These are phyloP conservation scores for Axea sp. DNA, from an alignment of 2,888 invertebrate genomes.

Conservation along the genomic window DNA sequence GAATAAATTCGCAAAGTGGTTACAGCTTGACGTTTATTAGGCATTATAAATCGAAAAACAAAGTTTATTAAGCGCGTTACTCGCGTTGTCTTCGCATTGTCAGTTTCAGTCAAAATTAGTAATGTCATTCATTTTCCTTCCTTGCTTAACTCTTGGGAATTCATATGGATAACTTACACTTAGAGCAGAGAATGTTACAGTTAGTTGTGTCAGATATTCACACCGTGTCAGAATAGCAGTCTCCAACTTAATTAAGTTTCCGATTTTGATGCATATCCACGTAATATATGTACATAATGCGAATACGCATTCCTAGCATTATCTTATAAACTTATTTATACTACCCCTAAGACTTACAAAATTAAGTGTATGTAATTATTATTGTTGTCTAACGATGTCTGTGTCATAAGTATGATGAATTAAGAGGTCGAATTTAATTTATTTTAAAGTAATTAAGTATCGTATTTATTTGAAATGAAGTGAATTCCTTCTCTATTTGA, in stretches of 20 bases:
- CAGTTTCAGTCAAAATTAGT: conserved; percentile 58
- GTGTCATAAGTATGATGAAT: conserved; percentile 23
- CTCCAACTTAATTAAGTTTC: conserved; percentile 61
- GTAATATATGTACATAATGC: conserved; percentile 55
- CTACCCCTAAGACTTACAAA: conserved; percentile 39
- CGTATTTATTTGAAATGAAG: no score
- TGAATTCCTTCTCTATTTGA: background rate
- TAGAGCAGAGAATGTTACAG: conserved; percentile 68
- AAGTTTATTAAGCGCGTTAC: conserved; percentile 37
- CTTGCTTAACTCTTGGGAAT: conserved; percentile 67
- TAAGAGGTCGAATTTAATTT: background rate
- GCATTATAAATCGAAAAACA: conserved; percentile 29
- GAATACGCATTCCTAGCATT: conserved; percentile 50
- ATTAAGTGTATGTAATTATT: conserved; percentile 47
- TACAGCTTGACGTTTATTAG: conserved; percentile 21
- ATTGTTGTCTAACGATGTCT: conserved; percentile 11
- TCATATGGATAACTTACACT: conserved; percentile 71
- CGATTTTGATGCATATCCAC: conserved; percentile 59
- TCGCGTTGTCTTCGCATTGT: conserved; percentile 44
- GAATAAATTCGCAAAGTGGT: background rate
- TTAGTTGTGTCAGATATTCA: conserved; percentile 61
- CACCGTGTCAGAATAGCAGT: conserved; percentile 56
- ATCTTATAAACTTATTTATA: conserved; percentile 53
- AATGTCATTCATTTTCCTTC: conserved; percentile 62
- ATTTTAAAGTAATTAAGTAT: no score